phyloP scores from a whole-genome alignment of 2,797 vertebrate species.

The Arnoldichthys spilopterus region DNA sequence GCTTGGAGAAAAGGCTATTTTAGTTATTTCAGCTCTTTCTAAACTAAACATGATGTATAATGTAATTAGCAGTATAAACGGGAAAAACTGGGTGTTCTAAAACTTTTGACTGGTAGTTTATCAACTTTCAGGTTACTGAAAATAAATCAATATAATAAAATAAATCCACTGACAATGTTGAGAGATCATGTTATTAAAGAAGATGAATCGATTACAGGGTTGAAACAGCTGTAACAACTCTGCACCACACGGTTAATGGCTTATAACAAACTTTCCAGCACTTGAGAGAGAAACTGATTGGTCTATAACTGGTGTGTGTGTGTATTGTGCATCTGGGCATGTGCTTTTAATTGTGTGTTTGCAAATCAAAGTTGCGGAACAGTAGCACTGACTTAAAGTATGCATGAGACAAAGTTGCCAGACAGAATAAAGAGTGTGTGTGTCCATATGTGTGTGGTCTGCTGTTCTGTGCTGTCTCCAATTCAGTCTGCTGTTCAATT shows the following conservation, averaged over 20 bases:
- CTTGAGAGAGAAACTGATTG: background rate
- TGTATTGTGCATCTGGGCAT: conserved; percentile 16
- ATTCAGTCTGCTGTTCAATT: conserved; percentile 14
- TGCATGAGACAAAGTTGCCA: conserved; percentile 69
- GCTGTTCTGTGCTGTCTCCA: conserved; percentile 3
- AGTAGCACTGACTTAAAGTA: conserved; percentile 48
- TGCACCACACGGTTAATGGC: background rate
- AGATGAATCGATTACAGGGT: background rate
- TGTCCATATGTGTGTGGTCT: conserved; percentile 31
- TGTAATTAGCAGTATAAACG: no score
- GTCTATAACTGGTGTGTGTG: background rate
- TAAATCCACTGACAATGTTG: no score
- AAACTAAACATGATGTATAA: no score
- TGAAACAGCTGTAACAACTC: background rate
- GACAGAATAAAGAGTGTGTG: conserved; percentile 52
- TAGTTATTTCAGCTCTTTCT: no score
- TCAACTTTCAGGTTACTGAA: no score
- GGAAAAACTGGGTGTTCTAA: no score
- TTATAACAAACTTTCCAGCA: background rate
- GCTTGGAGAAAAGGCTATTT: no score
- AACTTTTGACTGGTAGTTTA: no score
- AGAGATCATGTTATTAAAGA: background rate
- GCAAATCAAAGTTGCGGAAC: conserved; percentile 56
- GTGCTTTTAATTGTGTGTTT: conserved; percentile 35
- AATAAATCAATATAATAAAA: no score